Base-by-base conservation (phyloP, 2,113 vertebrate species). In the Blennius ocellaris region DNA sequence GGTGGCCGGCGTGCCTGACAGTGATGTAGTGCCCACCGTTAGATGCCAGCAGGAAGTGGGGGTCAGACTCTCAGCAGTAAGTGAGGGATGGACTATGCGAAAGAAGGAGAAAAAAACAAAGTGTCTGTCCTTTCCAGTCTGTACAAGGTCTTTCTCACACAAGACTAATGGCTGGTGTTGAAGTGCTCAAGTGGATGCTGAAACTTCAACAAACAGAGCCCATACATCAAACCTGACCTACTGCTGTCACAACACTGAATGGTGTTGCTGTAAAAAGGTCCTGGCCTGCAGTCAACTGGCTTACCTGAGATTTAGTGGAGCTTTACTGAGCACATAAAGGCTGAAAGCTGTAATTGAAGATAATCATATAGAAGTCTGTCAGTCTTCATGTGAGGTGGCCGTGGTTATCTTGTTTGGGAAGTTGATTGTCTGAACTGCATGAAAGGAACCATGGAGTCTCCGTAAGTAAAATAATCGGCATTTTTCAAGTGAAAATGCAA, bases 21-120 rank as follows among this genome's bases (percentile, higher is more conserved):
- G 93, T 94, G 94, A 95, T 95, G 92, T 93, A 96, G 95, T 94
- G 94, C 92, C 93, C 90, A 74, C 89, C 90, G 90, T 89, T 92
- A 92, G 88, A 91, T 92, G 92, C 91, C 93, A 93, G 87, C 85
- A 83, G 89, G 86, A 80, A 86, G 63, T 67, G 82, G 74, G 78
- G 88, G 82, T 83, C 84, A 80, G 81, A 78, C 80, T 83, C 86
- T 92, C 91, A 77, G 81, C 75, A 59, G 60, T 59, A 68, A 71
- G 69, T 76, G 73, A 30, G 21, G 21, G 21, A 74, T 82, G 41
- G 71, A 69, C 70, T 83, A 76, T 84, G 81, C 85, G 59, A 80
- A 65, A 55, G 39, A 3, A 8, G 52, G 75, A 69, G 78, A 64
- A 76, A 77, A 77, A 79, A 73, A 70, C 39, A 57, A 51, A 77